Percentiles rank a stretch among this genome's conserved stretches.
phyloP scores from a whole-genome alignment of 1,140 invertebrate species.

The Drosophila sturtevanti region DNA sequence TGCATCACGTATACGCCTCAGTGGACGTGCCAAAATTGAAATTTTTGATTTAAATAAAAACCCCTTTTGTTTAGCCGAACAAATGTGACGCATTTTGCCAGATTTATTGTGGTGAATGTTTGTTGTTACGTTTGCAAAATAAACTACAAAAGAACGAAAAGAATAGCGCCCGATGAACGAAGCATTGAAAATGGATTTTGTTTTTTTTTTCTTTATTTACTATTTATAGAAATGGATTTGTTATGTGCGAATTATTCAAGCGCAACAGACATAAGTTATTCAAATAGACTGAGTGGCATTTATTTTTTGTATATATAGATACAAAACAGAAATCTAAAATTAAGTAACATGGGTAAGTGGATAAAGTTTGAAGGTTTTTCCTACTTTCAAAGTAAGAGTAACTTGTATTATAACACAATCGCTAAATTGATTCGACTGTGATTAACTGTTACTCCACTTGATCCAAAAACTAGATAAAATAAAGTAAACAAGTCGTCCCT shows the following conservation, averaged over 20 bases:
- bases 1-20: conserved; percentile 47
- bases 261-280: not conserved
- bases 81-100: conserved; percentile 36
- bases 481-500: too few species aligned
- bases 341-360: too few species aligned
- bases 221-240: conserved; percentile 6
- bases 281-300: not conserved
- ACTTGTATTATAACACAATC: too few species aligned
- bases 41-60: conserved; percentile 21
- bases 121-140: not conserved
- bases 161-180: not conserved
- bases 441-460: too few species aligned
- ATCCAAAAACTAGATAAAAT: too few species aligned
- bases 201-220: conserved; percentile 3
- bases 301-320: not conserved
- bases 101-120: conserved; percentile 41
- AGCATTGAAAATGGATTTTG: not conserved
- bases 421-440: too few species aligned
- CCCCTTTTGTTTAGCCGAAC: conserved; percentile 25
- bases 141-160: not conserved
- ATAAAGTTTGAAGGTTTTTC: too few species aligned
- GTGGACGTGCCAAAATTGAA: conserved; percentile 45
- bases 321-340: too few species aligned
- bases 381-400: too few species aligned
- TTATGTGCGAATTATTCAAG: not conserved